Conservation (phyloP, 30 jellyfish, hydroid and myxozoan species). For the Cassiopea andromeda region DNA sequence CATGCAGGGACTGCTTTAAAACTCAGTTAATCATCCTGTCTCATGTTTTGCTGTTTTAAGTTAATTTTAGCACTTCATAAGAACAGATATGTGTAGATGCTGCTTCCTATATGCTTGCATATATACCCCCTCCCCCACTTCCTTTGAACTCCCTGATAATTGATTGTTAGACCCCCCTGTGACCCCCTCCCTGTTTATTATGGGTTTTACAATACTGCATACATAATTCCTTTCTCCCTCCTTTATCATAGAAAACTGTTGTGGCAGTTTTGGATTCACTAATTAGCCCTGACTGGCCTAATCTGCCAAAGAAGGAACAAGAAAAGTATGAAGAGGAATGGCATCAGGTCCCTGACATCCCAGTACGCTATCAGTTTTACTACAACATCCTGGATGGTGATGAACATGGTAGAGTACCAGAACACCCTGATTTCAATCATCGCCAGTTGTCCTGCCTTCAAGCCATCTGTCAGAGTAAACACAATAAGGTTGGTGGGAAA, state of each 20-base stretch:
- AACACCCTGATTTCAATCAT: constrained; percentile 60
- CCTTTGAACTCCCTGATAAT: no score
- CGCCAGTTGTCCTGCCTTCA: constrained; percentile 78
- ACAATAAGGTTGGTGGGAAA: constrained; percentile 71
- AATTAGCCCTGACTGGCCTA: constrained; percentile 97
- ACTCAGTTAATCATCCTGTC: no score
- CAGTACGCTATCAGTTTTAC: constrained; percentile 87
- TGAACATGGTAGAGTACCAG: constrained; percentile 73
- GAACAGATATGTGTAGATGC: no score
- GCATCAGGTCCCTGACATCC: constrained; percentile 84
- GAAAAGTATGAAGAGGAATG: constrained; percentile 68
- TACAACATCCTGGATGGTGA: constrained; percentile 89
- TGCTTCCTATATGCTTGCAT: no score
- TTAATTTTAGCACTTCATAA: no score
- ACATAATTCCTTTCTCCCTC: neutral
- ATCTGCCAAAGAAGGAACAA: constrained; percentile 72
- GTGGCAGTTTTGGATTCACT: constrained; percentile 82
- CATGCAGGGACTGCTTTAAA: no score
- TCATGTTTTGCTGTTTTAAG: no score
- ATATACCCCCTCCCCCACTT: no score
- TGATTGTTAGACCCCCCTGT: no score
- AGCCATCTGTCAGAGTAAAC: constrained; percentile 59
- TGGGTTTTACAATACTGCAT: no score
- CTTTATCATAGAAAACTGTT: constrained; percentile 76
- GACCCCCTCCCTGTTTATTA: no score